phyloP scores from a whole-genome alignment of 2,797 vertebrate species.

The Micrastur ruficollis region DNA sequence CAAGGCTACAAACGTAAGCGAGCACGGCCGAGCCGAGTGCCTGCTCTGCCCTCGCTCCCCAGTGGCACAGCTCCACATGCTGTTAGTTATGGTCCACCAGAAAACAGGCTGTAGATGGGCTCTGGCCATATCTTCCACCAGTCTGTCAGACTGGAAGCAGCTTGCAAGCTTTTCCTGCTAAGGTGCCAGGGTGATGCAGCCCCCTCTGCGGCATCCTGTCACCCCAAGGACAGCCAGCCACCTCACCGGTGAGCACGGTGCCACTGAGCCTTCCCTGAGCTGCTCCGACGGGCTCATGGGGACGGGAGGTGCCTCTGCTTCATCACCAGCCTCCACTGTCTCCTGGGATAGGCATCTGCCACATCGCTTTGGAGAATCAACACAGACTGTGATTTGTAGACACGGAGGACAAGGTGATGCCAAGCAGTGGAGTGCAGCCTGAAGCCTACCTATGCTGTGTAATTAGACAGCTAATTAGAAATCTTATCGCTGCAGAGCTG shows the following conservation, averaged over 20 bases:
- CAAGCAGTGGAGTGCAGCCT: neutral
- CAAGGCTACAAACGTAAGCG: neutral
- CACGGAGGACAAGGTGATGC: neutral
- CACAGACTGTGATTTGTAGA: fast-evolving
- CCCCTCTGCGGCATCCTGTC: fast-evolving
- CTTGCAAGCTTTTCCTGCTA: neutral
- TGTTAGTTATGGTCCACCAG: neutral
- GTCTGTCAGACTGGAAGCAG: neutral
- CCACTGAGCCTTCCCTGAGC: neutral
- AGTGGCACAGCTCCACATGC: neutral
- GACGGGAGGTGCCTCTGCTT: neutral
- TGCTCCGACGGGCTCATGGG: fast-evolving
- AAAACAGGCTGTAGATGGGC: neutral
- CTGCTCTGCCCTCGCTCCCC: neutral
- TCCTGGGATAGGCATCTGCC: neutral
- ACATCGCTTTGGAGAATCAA: neutral
- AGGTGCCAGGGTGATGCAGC: neutral
- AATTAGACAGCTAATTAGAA: slow-evolving; percentile 19
- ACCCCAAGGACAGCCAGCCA: neutral
- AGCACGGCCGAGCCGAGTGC: neutral
- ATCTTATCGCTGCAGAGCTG: neutral
- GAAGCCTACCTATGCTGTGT: neutral
- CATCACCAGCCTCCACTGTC: neutral
- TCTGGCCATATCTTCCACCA: neutral
- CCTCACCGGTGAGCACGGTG: fast-evolving